Evolutionary conservation across 2,113 vertebrate species (phyloP).

Genomic region (Xenopus borealis): DNA sequence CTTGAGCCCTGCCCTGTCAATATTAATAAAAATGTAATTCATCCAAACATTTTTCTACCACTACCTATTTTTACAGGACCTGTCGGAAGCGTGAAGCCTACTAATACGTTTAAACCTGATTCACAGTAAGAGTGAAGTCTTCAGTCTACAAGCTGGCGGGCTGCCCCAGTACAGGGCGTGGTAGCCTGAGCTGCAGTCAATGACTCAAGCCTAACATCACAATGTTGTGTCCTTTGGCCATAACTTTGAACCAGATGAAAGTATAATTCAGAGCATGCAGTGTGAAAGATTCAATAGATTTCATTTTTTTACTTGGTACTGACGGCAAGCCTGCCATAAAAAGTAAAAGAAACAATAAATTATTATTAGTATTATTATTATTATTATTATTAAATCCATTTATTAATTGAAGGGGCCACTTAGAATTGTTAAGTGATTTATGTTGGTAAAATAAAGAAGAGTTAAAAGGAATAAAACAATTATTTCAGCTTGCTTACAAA

Average conservation of each 20-base stretch:
- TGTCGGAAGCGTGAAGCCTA: no score
- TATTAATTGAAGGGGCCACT: slow-evolving; percentile 13
- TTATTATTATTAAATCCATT: slow-evolving; percentile 23
- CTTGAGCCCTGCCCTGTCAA: no score
- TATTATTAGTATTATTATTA: slow-evolving; percentile 1
- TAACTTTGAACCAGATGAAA: slow-evolving; percentile 14
- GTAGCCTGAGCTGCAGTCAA: neutral
- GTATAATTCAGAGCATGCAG: neutral
- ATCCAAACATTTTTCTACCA: no score
- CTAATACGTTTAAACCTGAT: neutral
- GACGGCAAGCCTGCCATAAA: neutral
- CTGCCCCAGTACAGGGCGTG: neutral
- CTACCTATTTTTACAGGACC: no score
- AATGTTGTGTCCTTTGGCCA: neutral
- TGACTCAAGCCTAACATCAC: neutral
- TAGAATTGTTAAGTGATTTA: slow-evolving; percentile 37
- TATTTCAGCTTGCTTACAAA: neutral
- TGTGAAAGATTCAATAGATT: slow-evolving; percentile 6
- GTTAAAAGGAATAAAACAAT: neutral
- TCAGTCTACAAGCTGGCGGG: no score
- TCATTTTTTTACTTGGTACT: neutral
- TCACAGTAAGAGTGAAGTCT: no score
- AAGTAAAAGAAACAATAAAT: neutral
- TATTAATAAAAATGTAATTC: no score
- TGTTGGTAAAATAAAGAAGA: slow-evolving; percentile 9